phyloP scores from a whole-genome alignment of 2,888 invertebrate species.

The Dryococelus australis region DNA sequence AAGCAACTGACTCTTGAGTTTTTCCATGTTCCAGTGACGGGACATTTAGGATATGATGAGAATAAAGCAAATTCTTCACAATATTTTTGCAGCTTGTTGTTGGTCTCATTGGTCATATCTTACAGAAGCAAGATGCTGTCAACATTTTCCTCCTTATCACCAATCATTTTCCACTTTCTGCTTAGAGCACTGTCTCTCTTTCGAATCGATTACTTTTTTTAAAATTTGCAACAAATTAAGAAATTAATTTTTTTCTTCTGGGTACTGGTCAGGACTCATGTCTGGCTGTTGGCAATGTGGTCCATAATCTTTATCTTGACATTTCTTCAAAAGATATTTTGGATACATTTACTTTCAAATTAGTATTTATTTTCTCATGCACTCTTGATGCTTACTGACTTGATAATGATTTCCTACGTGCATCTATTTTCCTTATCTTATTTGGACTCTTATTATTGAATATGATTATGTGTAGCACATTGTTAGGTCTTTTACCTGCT shows the following conservation, averaged over 20 bases:
- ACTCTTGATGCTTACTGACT: background rate
- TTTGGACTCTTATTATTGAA: background rate
- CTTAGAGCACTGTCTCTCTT: background rate
- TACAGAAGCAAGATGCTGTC: background rate
- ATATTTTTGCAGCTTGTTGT: background rate
- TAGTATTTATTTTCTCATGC: background rate
- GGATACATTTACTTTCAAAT: background rate
- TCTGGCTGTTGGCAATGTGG: constrained; percentile 16
- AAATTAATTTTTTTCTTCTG: background rate
- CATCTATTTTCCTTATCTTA: background rate
- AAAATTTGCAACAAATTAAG: background rate
- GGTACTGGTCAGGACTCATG: background rate
- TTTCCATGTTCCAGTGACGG: background rate
- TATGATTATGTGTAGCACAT: constrained; percentile 17
- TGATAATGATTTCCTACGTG: background rate
- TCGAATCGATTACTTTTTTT: background rate
- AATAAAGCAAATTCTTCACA: background rate
- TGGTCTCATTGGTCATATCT: background rate
- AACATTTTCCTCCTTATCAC: background rate
- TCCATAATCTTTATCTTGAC: background rate
- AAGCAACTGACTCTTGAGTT: background rate
- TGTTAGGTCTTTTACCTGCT: too few species aligned
- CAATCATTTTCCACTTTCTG: background rate
- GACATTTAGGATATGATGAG: background rate
- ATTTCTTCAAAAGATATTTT: background rate